Conservation (phyloP, 2,797 vertebrate genomes). For the Sebastolobus altivelis region DNA sequence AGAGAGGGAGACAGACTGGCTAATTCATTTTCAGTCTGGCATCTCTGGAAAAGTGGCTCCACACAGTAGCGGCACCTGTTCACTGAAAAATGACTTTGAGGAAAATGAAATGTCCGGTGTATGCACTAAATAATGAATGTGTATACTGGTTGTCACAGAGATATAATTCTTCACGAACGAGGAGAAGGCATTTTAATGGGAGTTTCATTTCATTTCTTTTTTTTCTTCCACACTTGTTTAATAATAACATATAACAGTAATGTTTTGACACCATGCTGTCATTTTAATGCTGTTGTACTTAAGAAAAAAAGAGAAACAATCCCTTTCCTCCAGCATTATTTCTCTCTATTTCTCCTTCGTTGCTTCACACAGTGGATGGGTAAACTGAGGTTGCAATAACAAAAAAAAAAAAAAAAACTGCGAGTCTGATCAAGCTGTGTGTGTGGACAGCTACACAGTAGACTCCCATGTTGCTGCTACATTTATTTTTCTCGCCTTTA, state of each 20-base stretch:
- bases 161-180: not conserved
- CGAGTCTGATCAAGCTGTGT: slow-evolving; percentile 17
- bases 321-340: not conserved
- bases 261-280: slow-evolving; percentile 10
- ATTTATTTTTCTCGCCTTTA: slow-evolving; percentile 48
- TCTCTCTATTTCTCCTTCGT: slow-evolving; percentile 1
- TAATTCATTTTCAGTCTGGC: slow-evolving; percentile 45
- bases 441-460: not conserved
- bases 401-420: slow-evolving; percentile 4
- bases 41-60: slow-evolving; percentile 16
- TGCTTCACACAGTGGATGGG: not conserved
- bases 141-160: slow-evolving; percentile 13
- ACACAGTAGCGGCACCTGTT: slow-evolving; percentile 18
- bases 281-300: slow-evolving; percentile 1
- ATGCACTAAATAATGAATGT: slow-evolving; percentile 45
- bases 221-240: slow-evolving; percentile 1
- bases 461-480: slow-evolving; percentile 18
- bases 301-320: slow-evolving; percentile 1
- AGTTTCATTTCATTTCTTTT: slow-evolving; percentile 3
- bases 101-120: slow-evolving; percentile 47
- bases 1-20: not conserved
- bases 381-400: slow-evolving; percentile 16
- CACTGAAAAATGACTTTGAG: slow-evolving; percentile 44
- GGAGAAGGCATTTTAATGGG: slow-evolving; percentile 7
- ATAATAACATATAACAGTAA: slow-evolving; percentile 16